phyloP scores from a whole-genome alignment of 1,140 invertebrate species.

The Gryllus bimaculatus region DNA sequence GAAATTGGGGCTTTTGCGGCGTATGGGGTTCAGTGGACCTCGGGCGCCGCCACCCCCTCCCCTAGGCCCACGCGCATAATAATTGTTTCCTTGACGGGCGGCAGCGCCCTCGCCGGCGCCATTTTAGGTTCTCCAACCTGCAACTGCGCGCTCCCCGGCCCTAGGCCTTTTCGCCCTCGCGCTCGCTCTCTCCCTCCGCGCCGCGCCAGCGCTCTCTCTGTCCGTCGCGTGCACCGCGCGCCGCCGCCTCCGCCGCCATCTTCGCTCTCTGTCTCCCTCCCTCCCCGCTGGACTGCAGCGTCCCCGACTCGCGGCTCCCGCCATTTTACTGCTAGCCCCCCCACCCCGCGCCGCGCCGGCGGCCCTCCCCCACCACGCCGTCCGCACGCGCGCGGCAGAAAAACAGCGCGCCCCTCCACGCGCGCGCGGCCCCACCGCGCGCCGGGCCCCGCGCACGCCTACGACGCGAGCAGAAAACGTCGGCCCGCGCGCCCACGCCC shows the following conservation, averaged over 20 bases:
- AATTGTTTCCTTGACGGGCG: background rate
- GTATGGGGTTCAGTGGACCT: no score
- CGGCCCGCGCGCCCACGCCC: no score
- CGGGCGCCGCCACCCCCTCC: no score
- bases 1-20: no score
- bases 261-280: background rate
- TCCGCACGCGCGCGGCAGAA: background rate
- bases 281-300: background rate
- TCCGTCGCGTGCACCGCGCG: background rate
- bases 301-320: background rate
- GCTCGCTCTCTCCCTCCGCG: background rate
- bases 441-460: background rate
- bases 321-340: background rate
- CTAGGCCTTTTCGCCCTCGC: background rate
- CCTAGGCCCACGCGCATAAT: no score
- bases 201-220: background rate
- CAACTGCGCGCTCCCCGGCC: background rate
- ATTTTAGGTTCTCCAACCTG: background rate
- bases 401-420: background rate
- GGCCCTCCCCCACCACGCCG: background rate
- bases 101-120: background rate
- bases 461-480: background rate
- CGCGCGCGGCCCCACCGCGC: background rate
- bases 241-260: background rate
- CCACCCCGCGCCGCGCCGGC: no score